phyloP scores from a whole-genome alignment of 2,888 invertebrate genomes.

The Xanthorhoe designata region DNA sequence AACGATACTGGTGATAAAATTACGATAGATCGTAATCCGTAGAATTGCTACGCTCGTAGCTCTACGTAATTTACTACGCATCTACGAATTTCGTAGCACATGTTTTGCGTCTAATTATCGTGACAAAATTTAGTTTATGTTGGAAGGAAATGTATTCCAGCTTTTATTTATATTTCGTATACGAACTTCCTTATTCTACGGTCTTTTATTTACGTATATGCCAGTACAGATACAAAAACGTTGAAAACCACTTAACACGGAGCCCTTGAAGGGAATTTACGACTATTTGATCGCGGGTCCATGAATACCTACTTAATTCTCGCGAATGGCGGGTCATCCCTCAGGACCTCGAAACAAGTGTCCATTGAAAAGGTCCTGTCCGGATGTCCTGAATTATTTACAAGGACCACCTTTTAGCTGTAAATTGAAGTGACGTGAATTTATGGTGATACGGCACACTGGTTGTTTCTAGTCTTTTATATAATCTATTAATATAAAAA shows the following conservation, averaged over 20 bases:
- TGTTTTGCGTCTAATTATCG: no score
- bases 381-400: slow-evolving; percentile 28
- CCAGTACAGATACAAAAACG: slow-evolving; percentile 15
- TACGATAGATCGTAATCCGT: neutral
- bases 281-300: slow-evolving; percentile 32
- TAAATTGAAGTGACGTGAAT: slow-evolving; percentile 6
- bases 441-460: neutral
- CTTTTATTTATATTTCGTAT: no score
- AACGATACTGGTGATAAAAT: no score
- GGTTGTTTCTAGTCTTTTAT: neutral
- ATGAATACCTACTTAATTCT: slow-evolving; percentile 36
- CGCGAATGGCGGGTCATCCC: slow-evolving; percentile 21
- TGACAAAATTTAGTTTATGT: no score
- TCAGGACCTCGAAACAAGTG: slow-evolving; percentile 21
- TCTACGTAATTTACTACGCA: no score
- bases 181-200: no score
- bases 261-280: slow-evolving; percentile 28
- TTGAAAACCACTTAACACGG: slow-evolving; percentile 36
- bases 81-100: no score
- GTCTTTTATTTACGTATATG: no score
- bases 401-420: slow-evolving; percentile 13
- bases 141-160: no score
- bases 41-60: no score
- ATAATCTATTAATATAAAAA: no score
- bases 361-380: slow-evolving; percentile 28